Percentiles rank a stretch among this genome's conserved stretches.
Conservation (phyloP, 1,140 invertebrate species). For the Neodiprion pinetum region DNA sequence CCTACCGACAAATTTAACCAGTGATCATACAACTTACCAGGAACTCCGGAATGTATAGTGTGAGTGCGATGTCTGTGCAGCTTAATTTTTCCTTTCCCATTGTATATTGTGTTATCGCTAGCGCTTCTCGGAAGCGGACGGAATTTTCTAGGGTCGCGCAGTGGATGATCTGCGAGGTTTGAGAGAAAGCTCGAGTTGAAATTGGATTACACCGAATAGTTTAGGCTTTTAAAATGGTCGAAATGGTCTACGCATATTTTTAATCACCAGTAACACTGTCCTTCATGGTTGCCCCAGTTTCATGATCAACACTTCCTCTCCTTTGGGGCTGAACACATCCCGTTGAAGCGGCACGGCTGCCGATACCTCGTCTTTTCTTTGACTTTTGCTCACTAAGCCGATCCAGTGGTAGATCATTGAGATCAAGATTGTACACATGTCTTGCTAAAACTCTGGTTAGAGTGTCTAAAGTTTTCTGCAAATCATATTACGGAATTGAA, state of each 20-base stretch:
- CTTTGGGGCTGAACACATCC: constrained; percentile 55
- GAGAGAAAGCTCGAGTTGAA: neutral
- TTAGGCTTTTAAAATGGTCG: constrained; percentile 19
- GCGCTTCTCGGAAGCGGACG: constrained; percentile 53
- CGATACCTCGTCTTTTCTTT: constrained; percentile 68
- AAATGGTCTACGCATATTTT: constrained; percentile 13
- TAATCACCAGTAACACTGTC: constrained; percentile 46
- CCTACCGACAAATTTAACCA: neutral
- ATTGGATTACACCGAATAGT: neutral
- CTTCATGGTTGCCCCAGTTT: constrained; percentile 46
- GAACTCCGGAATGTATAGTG: constrained; percentile 47
- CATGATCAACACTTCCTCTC: constrained; percentile 54
- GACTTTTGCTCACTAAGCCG: constrained; percentile 83
- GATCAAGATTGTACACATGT: constrained; percentile 92
- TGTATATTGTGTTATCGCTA: constrained; percentile 58
- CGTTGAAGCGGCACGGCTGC: constrained; percentile 56
- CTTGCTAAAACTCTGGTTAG: constrained; percentile 90
- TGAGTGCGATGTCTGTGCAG: constrained; percentile 44
- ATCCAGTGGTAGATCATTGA: constrained; percentile 88
- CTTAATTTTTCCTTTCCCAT: constrained; percentile 49
- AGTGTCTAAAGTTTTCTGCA: constrained; percentile 95
- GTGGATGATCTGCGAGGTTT: constrained; percentile 48
- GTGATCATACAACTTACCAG: constrained; percentile 41
- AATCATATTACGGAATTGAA: constrained; percentile 34
- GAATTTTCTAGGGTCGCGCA: constrained; percentile 51